phyloP scores from a whole-genome alignment of 2,113 vertebrate species.

The Chaenocephalus aceratus region DNA sequence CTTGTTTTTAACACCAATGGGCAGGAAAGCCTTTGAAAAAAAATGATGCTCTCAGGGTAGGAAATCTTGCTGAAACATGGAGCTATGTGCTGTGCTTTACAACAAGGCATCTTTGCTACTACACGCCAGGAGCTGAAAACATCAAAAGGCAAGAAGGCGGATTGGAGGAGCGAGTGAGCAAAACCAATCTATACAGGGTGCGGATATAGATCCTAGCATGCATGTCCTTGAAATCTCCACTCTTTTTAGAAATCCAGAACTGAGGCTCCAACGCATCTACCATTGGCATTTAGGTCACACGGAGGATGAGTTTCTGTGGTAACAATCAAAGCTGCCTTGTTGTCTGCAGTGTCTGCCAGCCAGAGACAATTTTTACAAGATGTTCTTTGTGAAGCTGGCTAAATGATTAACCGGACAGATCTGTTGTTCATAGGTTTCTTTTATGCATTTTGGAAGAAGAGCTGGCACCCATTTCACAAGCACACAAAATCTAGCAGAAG shows the following conservation, averaged over 20 bases:
- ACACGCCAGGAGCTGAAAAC: conserved; percentile 34
- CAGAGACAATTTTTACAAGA: conserved; percentile 50
- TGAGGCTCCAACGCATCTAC: neutral
- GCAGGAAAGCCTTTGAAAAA: neutral
- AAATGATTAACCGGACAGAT: conserved; percentile 62
- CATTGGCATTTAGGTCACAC: conserved; percentile 13
- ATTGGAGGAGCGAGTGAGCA: conserved; percentile 18
- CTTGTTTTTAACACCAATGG: neutral
- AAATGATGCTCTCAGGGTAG: conserved; percentile 1
- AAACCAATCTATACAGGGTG: conserved; percentile 8
- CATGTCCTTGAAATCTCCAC: neutral
- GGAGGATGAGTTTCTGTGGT: conserved; percentile 6
- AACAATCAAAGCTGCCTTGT: conserved; percentile 56
- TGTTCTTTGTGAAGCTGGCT: conserved; percentile 36
- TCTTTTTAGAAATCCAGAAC: neutral
- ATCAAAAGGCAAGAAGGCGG: conserved; percentile 38
- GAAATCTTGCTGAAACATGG: conserved; percentile 26
- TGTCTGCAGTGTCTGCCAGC: conserved; percentile 33
- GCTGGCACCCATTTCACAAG: conserved; percentile 69
- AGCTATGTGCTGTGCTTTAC: conserved; percentile 9
- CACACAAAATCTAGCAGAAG: conserved; percentile 64
- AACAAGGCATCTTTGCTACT: conserved; percentile 11
- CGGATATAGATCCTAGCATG: neutral
- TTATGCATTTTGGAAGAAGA: conserved; percentile 46
- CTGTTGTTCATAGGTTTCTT: conserved; percentile 37